Percentiles rank a stretch among this genome's conserved stretches.
Evolutionary conservation across 53 echinoderm and acorn worm species (phyloP).

Genomic region (Apostichopus leukothele): DNA sequence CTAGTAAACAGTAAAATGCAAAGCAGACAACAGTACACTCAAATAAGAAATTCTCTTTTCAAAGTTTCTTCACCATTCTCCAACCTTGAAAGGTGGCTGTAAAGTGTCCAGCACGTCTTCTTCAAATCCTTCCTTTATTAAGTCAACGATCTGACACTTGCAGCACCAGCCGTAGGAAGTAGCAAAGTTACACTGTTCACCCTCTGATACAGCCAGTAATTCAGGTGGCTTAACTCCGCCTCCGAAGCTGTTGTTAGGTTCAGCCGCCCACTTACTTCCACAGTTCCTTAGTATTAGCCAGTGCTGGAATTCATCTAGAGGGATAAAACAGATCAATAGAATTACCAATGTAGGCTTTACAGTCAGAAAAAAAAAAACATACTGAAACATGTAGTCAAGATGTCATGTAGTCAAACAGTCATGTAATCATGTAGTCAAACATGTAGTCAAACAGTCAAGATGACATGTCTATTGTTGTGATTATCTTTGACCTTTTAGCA

Average conservation of each 20-base stretch:
- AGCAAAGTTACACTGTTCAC: conserved; percentile 64
- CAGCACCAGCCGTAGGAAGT: conserved; percentile 84
- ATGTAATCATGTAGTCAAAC: too few species aligned
- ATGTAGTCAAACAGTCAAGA: too few species aligned
- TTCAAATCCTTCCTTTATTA: conserved; percentile 69
- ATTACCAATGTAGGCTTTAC: too few species aligned
- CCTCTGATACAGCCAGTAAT: conserved; percentile 53
- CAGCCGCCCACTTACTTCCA: conserved; percentile 66
- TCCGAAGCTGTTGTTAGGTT: conserved; percentile 48
- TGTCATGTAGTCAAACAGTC: neutral
- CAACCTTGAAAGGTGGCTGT: conserved; percentile 70
- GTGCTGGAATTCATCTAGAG: conserved; percentile 19
- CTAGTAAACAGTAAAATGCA: too few species aligned
- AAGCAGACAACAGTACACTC: too few species aligned
- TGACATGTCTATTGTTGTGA: neutral
- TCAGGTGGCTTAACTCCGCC: conserved; percentile 62
- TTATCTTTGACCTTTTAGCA: too few species aligned
- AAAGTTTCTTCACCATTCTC: conserved; percentile 68
- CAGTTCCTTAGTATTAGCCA: conserved; percentile 71
- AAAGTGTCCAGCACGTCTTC: conserved; percentile 66
- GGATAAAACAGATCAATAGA: too few species aligned
- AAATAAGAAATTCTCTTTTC: too few species aligned
- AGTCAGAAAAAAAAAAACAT: too few species aligned
- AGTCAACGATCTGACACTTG: conserved; percentile 75
- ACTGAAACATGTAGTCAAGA: too few species aligned